Conservation (phyloP, 2,797 vertebrate species). For the Anisognathus igniventris region DNA sequence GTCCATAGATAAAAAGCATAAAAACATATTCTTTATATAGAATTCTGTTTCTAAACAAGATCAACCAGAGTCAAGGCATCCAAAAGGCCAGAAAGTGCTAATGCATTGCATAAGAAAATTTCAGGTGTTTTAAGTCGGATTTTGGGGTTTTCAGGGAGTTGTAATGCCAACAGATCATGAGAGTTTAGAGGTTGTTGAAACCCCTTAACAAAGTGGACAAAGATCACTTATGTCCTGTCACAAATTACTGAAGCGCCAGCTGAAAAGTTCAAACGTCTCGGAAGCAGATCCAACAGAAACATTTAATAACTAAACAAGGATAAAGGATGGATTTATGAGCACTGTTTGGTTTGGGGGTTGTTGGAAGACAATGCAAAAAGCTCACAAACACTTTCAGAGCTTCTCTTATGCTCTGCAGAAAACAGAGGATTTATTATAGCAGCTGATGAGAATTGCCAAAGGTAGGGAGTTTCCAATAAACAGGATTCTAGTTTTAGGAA, state of each 20-base stretch:
- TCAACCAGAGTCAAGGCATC: neutral
- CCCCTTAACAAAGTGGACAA: neutral
- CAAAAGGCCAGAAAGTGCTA: neutral
- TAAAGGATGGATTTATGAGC: neutral
- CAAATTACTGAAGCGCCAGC: neutral
- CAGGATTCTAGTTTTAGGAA: neutral
- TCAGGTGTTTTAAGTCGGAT: neutral
- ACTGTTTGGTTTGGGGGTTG: neutral
- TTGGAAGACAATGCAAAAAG: neutral
- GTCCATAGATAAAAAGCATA: neutral
- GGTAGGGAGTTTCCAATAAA: constrained; percentile 46
- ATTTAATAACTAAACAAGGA: neutral
- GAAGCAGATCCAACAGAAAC: constrained; percentile 2
- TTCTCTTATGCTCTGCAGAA: neutral
- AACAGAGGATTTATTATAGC: neutral
- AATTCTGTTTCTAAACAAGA: neutral
- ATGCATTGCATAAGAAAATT: neutral
- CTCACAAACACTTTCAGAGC: neutral
- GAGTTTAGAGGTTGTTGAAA: neutral
- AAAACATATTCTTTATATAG: neutral
- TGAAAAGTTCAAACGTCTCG: neutral
- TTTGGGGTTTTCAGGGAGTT: neutral
- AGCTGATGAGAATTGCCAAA: constrained; percentile 12
- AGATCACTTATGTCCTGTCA: neutral
- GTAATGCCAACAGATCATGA: neutral